Evolutionary conservation across 1,140 invertebrate genomes (phyloP), one percentile per base, ranked within the genome.

Genomic region (Ostrea edulis): DNA sequence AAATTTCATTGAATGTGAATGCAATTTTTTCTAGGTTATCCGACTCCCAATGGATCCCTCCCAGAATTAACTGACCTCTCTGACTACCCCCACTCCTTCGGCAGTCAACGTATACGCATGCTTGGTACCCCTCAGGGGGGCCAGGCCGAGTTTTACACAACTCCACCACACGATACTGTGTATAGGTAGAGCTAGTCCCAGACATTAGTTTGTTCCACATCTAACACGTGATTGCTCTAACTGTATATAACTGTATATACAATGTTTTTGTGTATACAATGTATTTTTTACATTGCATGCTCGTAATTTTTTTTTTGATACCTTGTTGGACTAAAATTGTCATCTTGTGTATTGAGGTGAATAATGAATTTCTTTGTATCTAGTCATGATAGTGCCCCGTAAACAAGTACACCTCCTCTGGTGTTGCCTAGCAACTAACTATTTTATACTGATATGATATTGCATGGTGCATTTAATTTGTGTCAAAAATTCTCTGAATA

Each of bases 171-270:
- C 87, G 91, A 92, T 90, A 90, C 77, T 71, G 88, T 92, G 55
- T 92, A 92, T 92, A 92, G 91, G 91, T 92, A 92, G 91, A 92
- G 90, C 91, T 92, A 91, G 87, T 71, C 83, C 82, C 68, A 85
- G 65, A 35, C 25, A 25, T 25, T 77, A 77, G 68, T 35, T 77
- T 52, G 22, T 68, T 20, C 44, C 2, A 71, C 9, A 29, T 29
- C 9, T 77, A 77, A 62, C 25, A 77, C 35, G 68, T 77, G 68
- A 77, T 29, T 77, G 68, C 68, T 77, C 68, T 82, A 51, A n/a
- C 35, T 83, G 35, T 17, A 8, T 12, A 29, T 82, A 51, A n/a
- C 35, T 83, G 35, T 81, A 25, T 22, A 11, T 81, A 25, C 14
- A 81, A 35, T 83, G 82, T 83, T 8, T 81, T 4, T 29, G 4